Evolutionary conservation across 2,113 vertebrate genomes (phyloP).

Genomic region (Brienomyrus brachyistius): DNA sequence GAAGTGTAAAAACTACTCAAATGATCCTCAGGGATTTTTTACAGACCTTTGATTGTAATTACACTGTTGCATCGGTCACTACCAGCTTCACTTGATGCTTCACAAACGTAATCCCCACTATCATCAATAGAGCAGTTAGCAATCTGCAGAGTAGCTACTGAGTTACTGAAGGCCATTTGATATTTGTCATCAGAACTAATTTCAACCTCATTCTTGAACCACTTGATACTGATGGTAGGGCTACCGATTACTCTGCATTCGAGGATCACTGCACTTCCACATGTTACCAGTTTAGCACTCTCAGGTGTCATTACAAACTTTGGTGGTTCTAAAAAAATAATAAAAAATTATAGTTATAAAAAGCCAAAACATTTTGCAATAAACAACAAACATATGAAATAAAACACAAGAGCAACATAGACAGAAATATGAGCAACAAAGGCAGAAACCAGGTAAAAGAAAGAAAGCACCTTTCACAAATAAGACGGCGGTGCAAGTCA

Average conservation of each 20-base stretch:
- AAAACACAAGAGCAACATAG: conserved; percentile 19
- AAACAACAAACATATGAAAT: conserved; percentile 17
- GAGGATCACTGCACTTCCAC: conserved; percentile 64
- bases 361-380: conserved; percentile 5
- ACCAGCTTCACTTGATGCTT: conserved; percentile 88
- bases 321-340: conserved; percentile 81
- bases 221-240: conserved; percentile 79
- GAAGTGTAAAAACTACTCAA: not conserved
- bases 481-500: conserved; percentile 74
- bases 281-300: conserved; percentile 71
- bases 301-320: conserved; percentile 81
- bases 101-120: conserved; percentile 83
- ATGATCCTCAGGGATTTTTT: not conserved
- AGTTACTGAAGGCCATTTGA: conserved; percentile 63
- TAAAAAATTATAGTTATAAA: conserved; percentile 31
- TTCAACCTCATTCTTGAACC: conserved; percentile 85
- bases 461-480: conserved; percentile 88
- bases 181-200: conserved; percentile 71
- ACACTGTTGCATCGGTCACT: conserved; percentile 80
- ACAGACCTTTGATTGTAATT: conserved; percentile 89
- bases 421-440: conserved; percentile 24
- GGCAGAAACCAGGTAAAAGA: conserved; percentile 38
- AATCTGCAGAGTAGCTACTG: conserved; percentile 67
- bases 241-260: conserved; percentile 85
- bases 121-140: conserved; percentile 64